phyloP scores from a whole-genome alignment of 2,888 invertebrate genomes.

The Arctia plantaginis region DNA sequence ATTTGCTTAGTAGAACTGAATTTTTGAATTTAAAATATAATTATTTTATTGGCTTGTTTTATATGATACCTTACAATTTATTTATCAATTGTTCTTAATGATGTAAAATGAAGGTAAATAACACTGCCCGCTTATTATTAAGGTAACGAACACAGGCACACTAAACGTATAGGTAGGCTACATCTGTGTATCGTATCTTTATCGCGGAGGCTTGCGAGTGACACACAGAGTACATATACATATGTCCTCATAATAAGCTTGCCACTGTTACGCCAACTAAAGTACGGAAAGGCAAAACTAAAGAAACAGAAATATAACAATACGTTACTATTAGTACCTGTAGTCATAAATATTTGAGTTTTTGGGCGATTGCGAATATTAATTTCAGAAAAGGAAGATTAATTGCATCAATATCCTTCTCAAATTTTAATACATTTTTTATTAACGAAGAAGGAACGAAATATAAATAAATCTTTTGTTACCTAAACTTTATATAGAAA shows the following conservation, averaged over 20 bases:
- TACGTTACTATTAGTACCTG: not conserved
- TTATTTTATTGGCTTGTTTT: not conserved
- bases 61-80: not conserved
- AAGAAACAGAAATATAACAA: too few relatives aligned
- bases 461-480: not conserved
- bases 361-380: not conserved
- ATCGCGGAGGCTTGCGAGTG: not conserved
- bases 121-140: not conserved
- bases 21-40: not conserved
- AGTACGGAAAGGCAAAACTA: too few relatives aligned
- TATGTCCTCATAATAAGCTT: too few relatives aligned
- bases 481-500: not conserved
- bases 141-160: not conserved
- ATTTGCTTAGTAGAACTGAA: constrained; percentile 3
- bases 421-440: not conserved
- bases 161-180: not conserved
- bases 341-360: not conserved
- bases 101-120: not conserved
- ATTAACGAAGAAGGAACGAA: not conserved
- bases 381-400: not conserved
- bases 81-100: not conserved
- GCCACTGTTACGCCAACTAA: too few relatives aligned
- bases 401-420: not conserved
- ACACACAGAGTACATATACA: not conserved
- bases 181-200: not conserved